Evolutionary conservation across 2,797 vertebrate species (phyloP), one percentile per base, ranked within the genome.

Genomic region (Argya squamiceps): DNA sequence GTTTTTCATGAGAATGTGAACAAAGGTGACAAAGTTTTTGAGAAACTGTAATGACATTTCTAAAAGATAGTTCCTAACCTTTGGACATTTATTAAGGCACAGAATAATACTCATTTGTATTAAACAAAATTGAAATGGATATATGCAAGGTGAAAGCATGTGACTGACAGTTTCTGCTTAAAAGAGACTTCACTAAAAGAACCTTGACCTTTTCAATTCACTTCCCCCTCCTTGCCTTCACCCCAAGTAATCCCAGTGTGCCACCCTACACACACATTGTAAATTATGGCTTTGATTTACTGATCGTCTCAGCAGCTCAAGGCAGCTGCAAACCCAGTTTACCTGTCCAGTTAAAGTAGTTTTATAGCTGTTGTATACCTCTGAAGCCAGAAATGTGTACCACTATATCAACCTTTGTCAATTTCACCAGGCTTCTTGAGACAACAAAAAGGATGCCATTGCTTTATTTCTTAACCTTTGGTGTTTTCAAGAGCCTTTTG

Each of bases 201-300:
- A 63, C 20, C 15, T 67, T 73, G 55, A 76, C 69, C 65, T 91
- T 44, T 62, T n/a, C 50, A 62, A 36, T 55, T 88, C 26, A 63
- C 26, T 79, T 22, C 3, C 10, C 9, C 3, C 10, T 67, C n/a
- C 49, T 81, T 37, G 16, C 32, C 20, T 80, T 80, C 76, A 89
- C 41, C 36, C 59, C 26, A 62, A 58, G 24, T 12, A 92, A 47
- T 32, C 17, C 21, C 30, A 39, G 22, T 10, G 9, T 84, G 41
- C 34, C 43, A 71, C 18, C 11, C 49, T 67, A 55, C 20, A 67
- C 0, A 3, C 32, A 30, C 32, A 29, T 22, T 67, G 30, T 67
- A 86, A 84, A 93, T 88, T 82, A 73, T 58, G 20, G 43, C 47
- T 86, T 69, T 92, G 85, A 95, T 84, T 88, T 91, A 92, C 14